These are phyloP conservation scores for Drosophila ananassae DNA, from an alignment of 1,140 invertebrate species.

Conservation along the genomic window DNA sequence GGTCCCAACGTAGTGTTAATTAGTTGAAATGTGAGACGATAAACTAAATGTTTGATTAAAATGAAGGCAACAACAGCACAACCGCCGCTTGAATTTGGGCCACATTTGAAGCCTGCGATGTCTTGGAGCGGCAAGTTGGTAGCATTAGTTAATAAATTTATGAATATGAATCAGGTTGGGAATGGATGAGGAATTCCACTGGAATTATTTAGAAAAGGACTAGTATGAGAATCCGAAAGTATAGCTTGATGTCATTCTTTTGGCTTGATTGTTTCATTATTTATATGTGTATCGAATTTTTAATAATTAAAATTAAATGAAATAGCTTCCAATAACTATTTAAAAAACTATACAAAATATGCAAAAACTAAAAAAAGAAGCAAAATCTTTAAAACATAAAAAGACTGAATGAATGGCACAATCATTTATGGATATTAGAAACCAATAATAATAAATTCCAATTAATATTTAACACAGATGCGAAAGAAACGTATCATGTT, in stretches of 20 bases:
- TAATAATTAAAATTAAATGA: conserved; percentile 6
- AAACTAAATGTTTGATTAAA: conserved; percentile 81
- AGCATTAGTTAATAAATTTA: conserved; percentile 56
- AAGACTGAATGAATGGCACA: conserved; percentile 25
- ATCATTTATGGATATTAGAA: conserved; percentile 46
- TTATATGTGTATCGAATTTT: conserved; percentile 8
- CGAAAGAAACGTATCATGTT: conserved; percentile 22
- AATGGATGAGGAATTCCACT: conserved; percentile 18
- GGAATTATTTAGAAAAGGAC: neutral
- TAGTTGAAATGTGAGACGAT: conserved; percentile 81
- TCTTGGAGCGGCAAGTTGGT: conserved; percentile 31
- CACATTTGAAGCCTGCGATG: conserved; percentile 21
- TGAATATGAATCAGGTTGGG: conserved; percentile 42
- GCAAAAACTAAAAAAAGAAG: conserved; percentile 14
- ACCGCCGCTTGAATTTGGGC: conserved; percentile 44
- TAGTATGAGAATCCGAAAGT: neutral
- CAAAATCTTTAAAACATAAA: conserved; percentile 17
- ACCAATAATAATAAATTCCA: conserved; percentile 36
- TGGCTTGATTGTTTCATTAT: neutral
- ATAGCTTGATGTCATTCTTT: conserved; percentile 4
- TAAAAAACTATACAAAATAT: conserved; percentile 5
- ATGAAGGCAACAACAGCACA: conserved; percentile 58
- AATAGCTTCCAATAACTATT: conserved; percentile 1
- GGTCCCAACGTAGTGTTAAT: conserved; percentile 73
- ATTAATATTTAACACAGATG: conserved; percentile 22